Evolutionary conservation across 2,797 vertebrate species (phyloP).

Genomic region (Mormyrops boulengeri): DNA sequence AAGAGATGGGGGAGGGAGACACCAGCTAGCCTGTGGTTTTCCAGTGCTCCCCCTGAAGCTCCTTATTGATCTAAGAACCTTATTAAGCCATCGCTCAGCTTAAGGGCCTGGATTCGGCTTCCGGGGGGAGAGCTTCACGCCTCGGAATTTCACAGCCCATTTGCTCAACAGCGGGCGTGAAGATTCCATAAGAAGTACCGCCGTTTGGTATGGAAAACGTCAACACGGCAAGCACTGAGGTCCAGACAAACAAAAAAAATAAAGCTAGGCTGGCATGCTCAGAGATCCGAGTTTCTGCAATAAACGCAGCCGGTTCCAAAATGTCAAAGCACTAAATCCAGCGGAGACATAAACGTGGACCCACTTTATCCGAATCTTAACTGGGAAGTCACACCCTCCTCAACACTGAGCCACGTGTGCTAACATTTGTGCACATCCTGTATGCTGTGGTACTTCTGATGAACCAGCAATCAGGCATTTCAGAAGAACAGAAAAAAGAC

Average conservation of each 20-base stretch:
- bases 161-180: conserved; percentile 7
- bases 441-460: background rate
- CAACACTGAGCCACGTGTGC: background rate
- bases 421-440: background rate
- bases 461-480: background rate
- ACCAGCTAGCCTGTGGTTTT: background rate
- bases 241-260: too few relatives aligned
- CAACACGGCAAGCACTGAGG: background rate
- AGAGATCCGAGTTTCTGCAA: background rate
- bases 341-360: background rate
- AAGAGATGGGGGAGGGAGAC: background rate
- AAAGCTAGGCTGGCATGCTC: background rate
- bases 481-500: background rate
- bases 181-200: background rate
- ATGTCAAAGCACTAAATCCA: background rate
- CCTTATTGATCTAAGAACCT: conserved; percentile 13
- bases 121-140: background rate
- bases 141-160: conserved; percentile 13
- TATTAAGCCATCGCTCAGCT: conserved; percentile 4
- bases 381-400: background rate
- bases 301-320: background rate
- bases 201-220: background rate
- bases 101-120: background rate
- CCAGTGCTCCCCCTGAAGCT: background rate
- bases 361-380: background rate